Percentiles rank a stretch among this genome's conserved stretches.
Evolutionary conservation across 2,113 vertebrate species (phyloP).

Genomic region (Felis catus): DNA sequence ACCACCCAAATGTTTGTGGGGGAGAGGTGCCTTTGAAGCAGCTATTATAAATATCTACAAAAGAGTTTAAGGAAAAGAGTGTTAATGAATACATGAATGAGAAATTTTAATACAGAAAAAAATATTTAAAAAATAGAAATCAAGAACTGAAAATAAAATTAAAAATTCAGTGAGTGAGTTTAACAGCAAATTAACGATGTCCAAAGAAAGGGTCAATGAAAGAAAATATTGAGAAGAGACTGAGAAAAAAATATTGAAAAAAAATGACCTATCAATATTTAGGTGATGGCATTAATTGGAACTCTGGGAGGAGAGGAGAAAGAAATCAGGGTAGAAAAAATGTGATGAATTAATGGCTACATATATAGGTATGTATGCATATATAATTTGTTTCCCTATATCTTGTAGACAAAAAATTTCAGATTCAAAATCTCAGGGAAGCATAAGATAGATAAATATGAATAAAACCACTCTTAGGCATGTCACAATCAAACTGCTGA

Average conservation of each 20-base stretch:
- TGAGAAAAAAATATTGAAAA: not conserved
- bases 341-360: not conserved
- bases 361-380: no score
- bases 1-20: not conserved
- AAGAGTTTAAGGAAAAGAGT: not conserved
- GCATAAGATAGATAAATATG: not conserved
- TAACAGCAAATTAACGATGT: not conserved
- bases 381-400: not conserved
- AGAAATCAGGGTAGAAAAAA: not conserved
- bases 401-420: not conserved
- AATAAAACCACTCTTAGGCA: not conserved
- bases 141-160: not conserved
- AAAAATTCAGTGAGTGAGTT: not conserved
- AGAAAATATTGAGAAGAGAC: not conserved
- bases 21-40: not conserved
- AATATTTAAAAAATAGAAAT: not conserved
- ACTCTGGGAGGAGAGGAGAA: not conserved
- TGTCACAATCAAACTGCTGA: not conserved
- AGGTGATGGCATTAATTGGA: not conserved
- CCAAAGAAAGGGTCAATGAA: not conserved
- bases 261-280: not conserved
- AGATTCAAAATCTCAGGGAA: not conserved
- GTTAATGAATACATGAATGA: not conserved
- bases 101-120: not conserved
- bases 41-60: not conserved